Percentiles rank a stretch among this genome's conserved stretches.
Evolutionary conservation across 2,797 vertebrate species (phyloP).

Genomic region (Masticophis lateralis): DNA sequence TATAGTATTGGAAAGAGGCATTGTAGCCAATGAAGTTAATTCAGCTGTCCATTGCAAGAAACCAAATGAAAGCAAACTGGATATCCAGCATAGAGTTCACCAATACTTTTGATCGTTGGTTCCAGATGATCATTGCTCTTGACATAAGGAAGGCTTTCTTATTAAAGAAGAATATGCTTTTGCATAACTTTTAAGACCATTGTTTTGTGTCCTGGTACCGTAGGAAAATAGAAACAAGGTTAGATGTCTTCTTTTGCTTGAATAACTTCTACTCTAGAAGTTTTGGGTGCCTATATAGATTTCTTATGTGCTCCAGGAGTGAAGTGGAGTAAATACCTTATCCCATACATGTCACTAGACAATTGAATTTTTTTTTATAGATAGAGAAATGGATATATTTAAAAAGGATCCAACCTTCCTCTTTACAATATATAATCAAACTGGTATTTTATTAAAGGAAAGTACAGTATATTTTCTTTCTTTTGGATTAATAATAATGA

Average conservation of each 20-base stretch:
- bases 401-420: background rate
- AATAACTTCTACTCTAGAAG: background rate
- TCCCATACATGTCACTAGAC: background rate
- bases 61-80: background rate
- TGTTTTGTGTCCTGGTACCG: background rate
- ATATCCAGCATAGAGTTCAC: background rate
- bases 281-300: conserved; percentile 45
- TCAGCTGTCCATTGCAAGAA: background rate
- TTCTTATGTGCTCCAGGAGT: background rate
- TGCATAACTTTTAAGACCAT: background rate
- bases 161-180: background rate
- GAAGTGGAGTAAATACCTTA: background rate
- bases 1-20: background rate
- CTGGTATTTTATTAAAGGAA: background rate
- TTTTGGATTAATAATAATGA: background rate
- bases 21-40: background rate
- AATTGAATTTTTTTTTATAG: background rate
- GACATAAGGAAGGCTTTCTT: background rate
- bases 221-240: background rate
- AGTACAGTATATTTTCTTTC: background rate
- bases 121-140: background rate
- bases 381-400: background rate
- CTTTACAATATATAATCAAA: background rate
- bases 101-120: background rate
- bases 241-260: background rate